Conservation (phyloP, 2,888 invertebrate genomes). For the Andrena bicolor region DNA sequence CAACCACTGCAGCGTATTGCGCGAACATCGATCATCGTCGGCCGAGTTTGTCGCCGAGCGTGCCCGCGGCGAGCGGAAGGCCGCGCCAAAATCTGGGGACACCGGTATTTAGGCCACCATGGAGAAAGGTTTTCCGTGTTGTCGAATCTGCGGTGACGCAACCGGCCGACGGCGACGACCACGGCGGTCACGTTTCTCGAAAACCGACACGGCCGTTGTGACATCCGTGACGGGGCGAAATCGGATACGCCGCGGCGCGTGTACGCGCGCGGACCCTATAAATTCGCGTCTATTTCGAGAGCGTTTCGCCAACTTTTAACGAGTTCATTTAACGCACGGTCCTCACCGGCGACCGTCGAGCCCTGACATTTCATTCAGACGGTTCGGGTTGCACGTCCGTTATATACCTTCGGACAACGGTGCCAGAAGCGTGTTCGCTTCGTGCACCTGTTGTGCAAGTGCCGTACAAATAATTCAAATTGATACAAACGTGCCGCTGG, state of each 20-base stretch:
- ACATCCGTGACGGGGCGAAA: conserved; percentile 55
- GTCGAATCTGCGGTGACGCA: conserved; percentile 76
- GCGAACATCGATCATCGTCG: not conserved
- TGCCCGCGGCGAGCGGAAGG: conserved; percentile 35
- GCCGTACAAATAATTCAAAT: conserved; percentile 25
- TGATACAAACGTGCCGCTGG: conserved; percentile 6
- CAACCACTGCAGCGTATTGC: not conserved
- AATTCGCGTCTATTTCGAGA: conserved; percentile 14
- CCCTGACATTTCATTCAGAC: conserved; percentile 35
- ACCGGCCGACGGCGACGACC: conserved; percentile 38
- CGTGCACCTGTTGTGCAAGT: conserved; percentile 40
- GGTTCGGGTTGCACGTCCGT: conserved; percentile 29
- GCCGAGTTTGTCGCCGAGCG: conserved; percentile 12
- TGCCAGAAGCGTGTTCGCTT: conserved; percentile 5
- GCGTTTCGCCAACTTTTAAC: conserved; percentile 3
- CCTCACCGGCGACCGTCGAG: not conserved
- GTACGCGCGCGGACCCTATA: not conserved
- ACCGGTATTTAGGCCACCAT: conserved; percentile 63
- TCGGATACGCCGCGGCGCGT: conserved; percentile 31
- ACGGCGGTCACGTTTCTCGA: conserved; percentile 67
- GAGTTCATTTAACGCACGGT: not conserved
- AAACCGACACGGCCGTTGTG: conserved; percentile 64
- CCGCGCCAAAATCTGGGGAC: conserved; percentile 38
- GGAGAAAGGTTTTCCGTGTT: conserved; percentile 77
- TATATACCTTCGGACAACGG: conserved; percentile 20